Percentiles rank a stretch among this genome's conserved stretches.
Evolutionary conservation across 2,888 invertebrate genomes (phyloP).

Genomic region (Mesorhabditis sp.): DNA sequence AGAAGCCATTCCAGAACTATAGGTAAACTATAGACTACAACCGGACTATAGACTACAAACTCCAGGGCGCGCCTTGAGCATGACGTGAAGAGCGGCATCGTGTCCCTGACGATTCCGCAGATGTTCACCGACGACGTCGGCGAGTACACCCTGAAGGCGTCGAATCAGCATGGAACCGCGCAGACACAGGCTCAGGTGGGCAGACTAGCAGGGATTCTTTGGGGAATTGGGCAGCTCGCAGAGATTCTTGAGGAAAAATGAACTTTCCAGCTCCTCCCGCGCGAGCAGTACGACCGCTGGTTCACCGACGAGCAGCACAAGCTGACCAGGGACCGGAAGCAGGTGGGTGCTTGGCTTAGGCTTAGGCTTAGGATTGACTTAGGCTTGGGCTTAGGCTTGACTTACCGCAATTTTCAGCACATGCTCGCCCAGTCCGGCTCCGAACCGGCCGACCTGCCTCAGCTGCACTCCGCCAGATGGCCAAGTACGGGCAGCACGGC

Average conservation of each 20-base stretch:
- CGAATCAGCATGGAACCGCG: constrained; percentile 86
- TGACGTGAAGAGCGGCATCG: constrained; percentile 78
- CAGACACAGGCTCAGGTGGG: constrained; percentile 74
- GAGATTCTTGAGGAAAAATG: too few species aligned
- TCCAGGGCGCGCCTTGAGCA: constrained; percentile 85
- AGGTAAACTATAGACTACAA: constrained; percentile 22
- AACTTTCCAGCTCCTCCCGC: constrained; percentile 43
- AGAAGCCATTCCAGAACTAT: constrained; percentile 65
- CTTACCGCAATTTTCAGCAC: neutral
- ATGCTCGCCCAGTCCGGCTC: constrained; percentile 6
- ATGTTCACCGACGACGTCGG: constrained; percentile 86
- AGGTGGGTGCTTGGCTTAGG: constrained; percentile 9
- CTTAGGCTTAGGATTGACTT: too few species aligned
- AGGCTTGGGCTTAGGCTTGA: too few species aligned
- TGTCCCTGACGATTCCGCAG: constrained; percentile 84
- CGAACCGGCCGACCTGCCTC: neutral
- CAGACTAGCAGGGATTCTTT: constrained; percentile 3
- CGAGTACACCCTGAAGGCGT: constrained; percentile 69
- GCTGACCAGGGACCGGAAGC: constrained; percentile 52
- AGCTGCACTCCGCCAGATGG: neutral
- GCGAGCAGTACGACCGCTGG: constrained; percentile 56
- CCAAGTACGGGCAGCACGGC: constrained; percentile 7
- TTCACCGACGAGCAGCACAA: constrained; percentile 59
- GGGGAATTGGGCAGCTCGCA: neutral
- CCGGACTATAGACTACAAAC: neutral